Percentiles rank a stretch among this genome's conserved stretches.
Conservation (phyloP, 2,888 invertebrate species). For the Scaptomyza tumidula region DNA sequence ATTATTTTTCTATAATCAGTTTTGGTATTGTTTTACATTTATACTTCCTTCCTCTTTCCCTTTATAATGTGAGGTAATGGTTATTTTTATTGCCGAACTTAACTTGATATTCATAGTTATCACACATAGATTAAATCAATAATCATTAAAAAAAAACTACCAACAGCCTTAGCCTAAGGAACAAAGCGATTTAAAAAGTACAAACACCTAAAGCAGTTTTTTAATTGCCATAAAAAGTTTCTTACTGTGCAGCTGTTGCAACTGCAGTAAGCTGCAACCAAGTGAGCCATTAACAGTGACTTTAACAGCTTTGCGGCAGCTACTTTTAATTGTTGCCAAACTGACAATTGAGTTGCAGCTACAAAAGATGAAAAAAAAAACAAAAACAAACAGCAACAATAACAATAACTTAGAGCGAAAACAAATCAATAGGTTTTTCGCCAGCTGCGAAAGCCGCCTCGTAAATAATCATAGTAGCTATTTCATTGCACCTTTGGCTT, state of each 20-base stretch:
- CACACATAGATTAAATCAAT: neutral
- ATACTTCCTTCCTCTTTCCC: neutral
- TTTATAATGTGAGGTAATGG: neutral
- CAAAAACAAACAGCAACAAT: conserved; percentile 6
- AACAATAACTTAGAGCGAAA: conserved; percentile 12
- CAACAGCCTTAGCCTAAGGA: neutral
- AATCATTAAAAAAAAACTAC: too few relatives aligned
- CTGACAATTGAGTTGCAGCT: conserved; percentile 39
- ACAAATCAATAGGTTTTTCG: conserved; percentile 66
- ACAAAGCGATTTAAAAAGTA: neutral
- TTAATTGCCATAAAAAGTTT: neutral
- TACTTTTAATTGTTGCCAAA: conserved; percentile 67
- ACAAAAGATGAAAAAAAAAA: conserved; percentile 12
- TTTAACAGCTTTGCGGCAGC: conserved; percentile 69
- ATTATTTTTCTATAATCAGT: neutral
- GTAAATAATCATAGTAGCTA: conserved; percentile 64
- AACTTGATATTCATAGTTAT: neutral
- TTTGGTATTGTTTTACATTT: neutral
- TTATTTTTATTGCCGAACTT: neutral
- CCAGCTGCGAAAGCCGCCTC: conserved; percentile 71
- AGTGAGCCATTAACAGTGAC: conserved; percentile 71
- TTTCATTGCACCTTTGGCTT: conserved; percentile 49
- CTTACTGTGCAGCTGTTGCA: conserved; percentile 19
- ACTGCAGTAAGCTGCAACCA: conserved; percentile 31
- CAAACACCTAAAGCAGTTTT: neutral